Percentiles rank a stretch among this genome's conserved stretches.
Evolutionary conservation across 2,888 invertebrate species (phyloP).

Genomic region (Itoplectis maculator): DNA sequence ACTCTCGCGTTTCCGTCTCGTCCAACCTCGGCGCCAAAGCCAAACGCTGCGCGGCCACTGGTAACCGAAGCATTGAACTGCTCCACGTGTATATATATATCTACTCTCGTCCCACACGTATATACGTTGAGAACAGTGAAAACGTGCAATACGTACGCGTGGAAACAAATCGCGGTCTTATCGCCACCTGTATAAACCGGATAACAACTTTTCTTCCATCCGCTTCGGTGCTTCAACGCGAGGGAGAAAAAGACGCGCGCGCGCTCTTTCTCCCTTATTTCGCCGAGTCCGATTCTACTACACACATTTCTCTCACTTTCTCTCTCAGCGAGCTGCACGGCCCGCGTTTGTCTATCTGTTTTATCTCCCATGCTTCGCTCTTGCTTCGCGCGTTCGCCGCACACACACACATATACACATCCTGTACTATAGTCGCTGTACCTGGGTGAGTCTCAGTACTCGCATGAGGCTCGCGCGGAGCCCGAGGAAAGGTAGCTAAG

Average conservation of each 20-base stretch:
- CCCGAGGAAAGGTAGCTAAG: constrained; percentile 29
- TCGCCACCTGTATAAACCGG: constrained; percentile 80
- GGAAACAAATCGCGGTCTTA: constrained; percentile 83
- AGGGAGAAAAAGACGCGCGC: constrained; percentile 14
- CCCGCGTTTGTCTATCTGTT: constrained; percentile 48
- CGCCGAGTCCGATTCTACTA: constrained; percentile 40
- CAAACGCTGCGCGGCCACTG: constrained; percentile 38
- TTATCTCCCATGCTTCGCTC: constrained; percentile 44
- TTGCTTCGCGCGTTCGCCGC: constrained; percentile 67
- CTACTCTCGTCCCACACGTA: too few relatives aligned
- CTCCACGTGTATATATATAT: constrained; percentile 4
- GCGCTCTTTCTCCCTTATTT: constrained; percentile 63
- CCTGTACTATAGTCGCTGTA: constrained; percentile 30
- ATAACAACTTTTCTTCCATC: constrained; percentile 83
- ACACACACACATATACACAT: constrained; percentile 30
- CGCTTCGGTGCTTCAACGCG: constrained; percentile 65
- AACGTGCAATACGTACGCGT: constrained; percentile 60
- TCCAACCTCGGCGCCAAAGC: not conserved
- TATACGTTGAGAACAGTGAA: constrained; percentile 1
- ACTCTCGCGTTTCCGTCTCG: too few relatives aligned
- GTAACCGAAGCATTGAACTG: constrained; percentile 23
- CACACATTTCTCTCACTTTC: constrained; percentile 21
- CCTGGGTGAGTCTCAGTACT: constrained; percentile 18
- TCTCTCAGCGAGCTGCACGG: constrained; percentile 48
- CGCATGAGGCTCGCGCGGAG: constrained; percentile 38